Base-by-base conservation (phyloP, 2,797 vertebrate species). In the Melanogrammus aeglefinus region DNA sequence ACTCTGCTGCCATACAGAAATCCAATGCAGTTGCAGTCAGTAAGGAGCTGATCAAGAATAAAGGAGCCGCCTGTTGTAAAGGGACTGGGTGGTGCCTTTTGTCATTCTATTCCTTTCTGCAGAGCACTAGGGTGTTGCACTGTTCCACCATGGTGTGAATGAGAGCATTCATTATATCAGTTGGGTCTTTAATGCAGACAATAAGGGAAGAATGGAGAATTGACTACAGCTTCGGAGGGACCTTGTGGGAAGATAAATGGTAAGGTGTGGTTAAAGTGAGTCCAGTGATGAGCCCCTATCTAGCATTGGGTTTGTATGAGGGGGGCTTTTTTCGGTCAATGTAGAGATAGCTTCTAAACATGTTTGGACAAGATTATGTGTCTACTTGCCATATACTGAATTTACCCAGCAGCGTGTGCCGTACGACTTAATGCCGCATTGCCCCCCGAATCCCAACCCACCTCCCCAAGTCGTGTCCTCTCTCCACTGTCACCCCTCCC, bases 21-120 rank as follows among this genome's bases (percentile, higher is more conserved):
- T 86, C 87, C 83, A 86, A 82, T 82, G 82, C 81, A 82, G 78
- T 86, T 87, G 83, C 80, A 90, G 78, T 88, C 79, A 76, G 82
- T 80, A 66, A 84, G 80, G 81, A 75, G 47, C 81, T 81, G 4
- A 6, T 74, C 76, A 75, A 38, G 72, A 71, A 12, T 31, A 7
- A 31, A 70, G 66, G 9, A 12, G 7, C 4, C 31, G 78, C 83
- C 86, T 78, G 79, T 83, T 84, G 87, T 88, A 8, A n/a, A 71
- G 73, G 47, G 80, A 83, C 73, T 33, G 57, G 41, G 14, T 57
- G 18, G 51, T 33, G 63, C 24, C 63, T 69, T 69, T 69, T 12
- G n/a, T 69, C 57, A 63, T n/a, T 6, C 51, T 21, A 6, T 1
- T 63, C 63, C n/a, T 8, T 69, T 27, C 12, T 27, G 2, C 63